Conservation (phyloP, 2,888 invertebrate genomes). For the Cryptocephalus moraei region DNA sequence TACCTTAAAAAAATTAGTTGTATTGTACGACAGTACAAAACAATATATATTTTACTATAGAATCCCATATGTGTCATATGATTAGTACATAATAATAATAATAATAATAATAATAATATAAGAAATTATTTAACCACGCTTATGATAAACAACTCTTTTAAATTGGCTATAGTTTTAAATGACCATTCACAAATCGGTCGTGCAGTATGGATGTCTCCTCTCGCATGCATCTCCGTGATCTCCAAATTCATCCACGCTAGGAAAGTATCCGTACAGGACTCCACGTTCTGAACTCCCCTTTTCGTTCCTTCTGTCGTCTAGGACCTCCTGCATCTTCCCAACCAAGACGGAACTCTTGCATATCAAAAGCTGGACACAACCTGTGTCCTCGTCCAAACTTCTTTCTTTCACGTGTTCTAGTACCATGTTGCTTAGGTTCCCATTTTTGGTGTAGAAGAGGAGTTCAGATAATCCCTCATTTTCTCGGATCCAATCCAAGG, state of each 20-base stretch:
- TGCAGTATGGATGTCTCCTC: slow-evolving; percentile 35
- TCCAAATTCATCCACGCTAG: slow-evolving; percentile 48
- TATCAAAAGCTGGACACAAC: slow-evolving; percentile 60
- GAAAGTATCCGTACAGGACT: slow-evolving; percentile 52
- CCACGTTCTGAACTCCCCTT: slow-evolving; percentile 21
- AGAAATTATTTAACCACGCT: no score
- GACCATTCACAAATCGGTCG: no score
- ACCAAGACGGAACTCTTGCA: slow-evolving; percentile 73
- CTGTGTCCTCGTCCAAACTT: slow-evolving; percentile 48
- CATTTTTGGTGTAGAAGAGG: slow-evolving; percentile 49
- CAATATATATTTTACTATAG: no score
- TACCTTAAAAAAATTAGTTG: no score
- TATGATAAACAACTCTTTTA: no score
- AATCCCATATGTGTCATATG: no score
- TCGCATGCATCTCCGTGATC: slow-evolving; percentile 54
- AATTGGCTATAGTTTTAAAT: no score
- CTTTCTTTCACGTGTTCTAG: slow-evolving; percentile 49
- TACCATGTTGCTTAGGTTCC: slow-evolving; percentile 50
- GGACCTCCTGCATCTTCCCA: slow-evolving; percentile 62
- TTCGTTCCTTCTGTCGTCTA: slow-evolving; percentile 37
- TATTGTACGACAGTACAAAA: no score
- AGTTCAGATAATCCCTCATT: slow-evolving; percentile 50
- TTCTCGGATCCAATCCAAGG: slow-evolving; percentile 49
- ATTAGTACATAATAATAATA: no score
- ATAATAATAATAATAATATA: no score